phyloP scores from a whole-genome alignment of 2,797 vertebrate genomes.

The Dipus sagitta region DNA sequence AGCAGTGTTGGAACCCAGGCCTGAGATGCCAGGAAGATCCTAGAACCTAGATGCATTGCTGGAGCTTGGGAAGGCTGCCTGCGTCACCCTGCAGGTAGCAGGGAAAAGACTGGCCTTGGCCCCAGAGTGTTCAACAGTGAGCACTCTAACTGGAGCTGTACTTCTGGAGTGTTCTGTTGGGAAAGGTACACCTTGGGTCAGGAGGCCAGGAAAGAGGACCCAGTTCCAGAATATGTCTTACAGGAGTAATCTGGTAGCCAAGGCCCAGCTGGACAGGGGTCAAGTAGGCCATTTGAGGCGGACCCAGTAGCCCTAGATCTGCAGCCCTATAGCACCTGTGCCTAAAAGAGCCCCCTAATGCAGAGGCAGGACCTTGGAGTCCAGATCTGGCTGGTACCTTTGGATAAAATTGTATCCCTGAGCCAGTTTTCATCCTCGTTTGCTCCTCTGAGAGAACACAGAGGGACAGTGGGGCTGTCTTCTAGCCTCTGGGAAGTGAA shows the following conservation, averaged over 20 bases:
- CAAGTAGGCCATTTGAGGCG: background rate
- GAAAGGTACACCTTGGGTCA: background rate
- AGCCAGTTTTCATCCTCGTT: background rate
- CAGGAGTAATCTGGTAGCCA: background rate
- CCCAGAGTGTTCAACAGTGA: background rate
- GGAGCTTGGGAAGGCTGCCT: background rate
- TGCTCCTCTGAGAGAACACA: background rate
- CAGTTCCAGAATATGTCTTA: background rate
- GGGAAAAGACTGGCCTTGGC: background rate
- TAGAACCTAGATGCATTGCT: background rate
- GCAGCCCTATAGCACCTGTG: rapidly evolving
- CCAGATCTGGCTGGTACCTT: background rate
- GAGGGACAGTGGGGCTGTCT: background rate
- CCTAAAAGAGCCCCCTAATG: too few species aligned
- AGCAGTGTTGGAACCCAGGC: background rate
- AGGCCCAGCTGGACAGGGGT: background rate
- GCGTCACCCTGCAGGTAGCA: background rate
- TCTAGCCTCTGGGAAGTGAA: background rate
- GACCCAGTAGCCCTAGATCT: background rate
- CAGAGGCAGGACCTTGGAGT: background rate
- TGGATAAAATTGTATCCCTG: background rate
- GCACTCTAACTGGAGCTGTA: too few species aligned
- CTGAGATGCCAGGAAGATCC: background rate
- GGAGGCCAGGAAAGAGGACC: background rate
- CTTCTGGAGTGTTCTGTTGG: background rate